A percentile compares a stretch with the other conserved stretches of the same genome.
These are phyloP conservation scores for Craterocephalus amniculus DNA, from an alignment of 2,797 vertebrate species.

Conservation along the genomic window DNA sequence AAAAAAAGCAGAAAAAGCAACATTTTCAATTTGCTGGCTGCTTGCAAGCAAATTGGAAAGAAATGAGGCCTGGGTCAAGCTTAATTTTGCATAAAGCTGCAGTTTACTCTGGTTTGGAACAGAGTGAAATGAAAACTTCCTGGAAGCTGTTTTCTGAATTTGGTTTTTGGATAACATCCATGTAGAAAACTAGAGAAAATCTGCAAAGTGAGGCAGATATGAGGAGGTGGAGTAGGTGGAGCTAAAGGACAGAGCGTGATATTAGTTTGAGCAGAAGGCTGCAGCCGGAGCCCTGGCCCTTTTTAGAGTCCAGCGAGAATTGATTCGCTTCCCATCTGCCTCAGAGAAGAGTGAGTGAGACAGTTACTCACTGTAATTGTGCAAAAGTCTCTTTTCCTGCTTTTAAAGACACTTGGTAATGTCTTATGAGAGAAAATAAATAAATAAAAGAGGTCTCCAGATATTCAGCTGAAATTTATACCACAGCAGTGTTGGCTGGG, in stretches of 20 bases:
- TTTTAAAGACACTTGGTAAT: slow-evolving; percentile 29
- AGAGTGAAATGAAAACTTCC: neutral
- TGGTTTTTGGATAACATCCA: neutral
- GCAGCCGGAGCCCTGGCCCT: slow-evolving; percentile 36
- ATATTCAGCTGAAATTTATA: slow-evolving; percentile 47
- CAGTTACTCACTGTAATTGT: slow-evolving; percentile 17
- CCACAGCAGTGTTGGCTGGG: slow-evolving; percentile 25
- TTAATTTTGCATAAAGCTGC: too few species aligned
- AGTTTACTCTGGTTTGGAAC: neutral
- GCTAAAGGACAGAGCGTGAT: slow-evolving; percentile 60
- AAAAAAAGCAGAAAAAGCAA: neutral
- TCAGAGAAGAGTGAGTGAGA: slow-evolving; percentile 25
- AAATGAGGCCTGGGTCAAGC: neutral
- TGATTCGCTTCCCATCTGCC: slow-evolving; percentile 57
- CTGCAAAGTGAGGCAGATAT: slow-evolving; percentile 39
- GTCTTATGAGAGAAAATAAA: slow-evolving; percentile 2
- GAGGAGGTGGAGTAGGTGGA: slow-evolving; percentile 42
- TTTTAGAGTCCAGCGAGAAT: slow-evolving; percentile 61
- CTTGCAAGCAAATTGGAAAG: neutral
- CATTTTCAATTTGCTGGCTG: neutral
- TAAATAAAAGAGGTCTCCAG: slow-evolving; percentile 32
- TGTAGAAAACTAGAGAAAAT: slow-evolving; percentile 17
- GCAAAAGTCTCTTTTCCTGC: neutral
- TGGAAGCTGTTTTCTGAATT: neutral
- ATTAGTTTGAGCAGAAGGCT: slow-evolving; percentile 58